A percentile compares a stretch with the other conserved stretches of the same genome.
Conservation (phyloP, 2,797 vertebrate genomes). For the Chrysocyon brachyurus region DNA sequence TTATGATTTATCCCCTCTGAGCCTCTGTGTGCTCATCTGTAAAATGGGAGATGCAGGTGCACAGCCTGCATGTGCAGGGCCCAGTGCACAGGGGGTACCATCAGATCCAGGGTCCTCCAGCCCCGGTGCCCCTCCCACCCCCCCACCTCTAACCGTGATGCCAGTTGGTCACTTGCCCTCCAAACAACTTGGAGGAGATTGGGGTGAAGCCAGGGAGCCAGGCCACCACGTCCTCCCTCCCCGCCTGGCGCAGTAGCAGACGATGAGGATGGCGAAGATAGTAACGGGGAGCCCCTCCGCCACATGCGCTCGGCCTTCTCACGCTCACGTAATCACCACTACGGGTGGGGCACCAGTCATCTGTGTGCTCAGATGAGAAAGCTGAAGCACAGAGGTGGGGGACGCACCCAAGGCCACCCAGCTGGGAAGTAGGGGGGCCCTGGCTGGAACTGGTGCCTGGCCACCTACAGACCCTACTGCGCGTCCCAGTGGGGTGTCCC, state of each 20-base stretch:
- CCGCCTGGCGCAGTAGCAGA: not conserved
- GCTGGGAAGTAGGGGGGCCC: not conserved
- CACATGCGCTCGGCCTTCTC: accelerated
- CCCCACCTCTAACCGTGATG: not conserved
- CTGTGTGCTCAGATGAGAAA: not conserved
- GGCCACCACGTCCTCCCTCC: not conserved
- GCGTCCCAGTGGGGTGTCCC: accelerated
- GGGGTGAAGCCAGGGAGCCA: not conserved
- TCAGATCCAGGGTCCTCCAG: not conserved
- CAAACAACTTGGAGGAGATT: not conserved
- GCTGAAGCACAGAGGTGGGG: not conserved
- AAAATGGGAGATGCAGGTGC: not conserved
- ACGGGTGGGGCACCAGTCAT: accelerated
- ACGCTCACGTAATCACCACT: accelerated
- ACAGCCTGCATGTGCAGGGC: not conserved
- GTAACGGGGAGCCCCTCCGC: accelerated
- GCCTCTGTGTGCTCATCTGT: not conserved
- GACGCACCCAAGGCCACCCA: not conserved
- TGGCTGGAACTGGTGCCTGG: not conserved
- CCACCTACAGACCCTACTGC: not conserved
- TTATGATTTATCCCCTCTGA: not conserved
- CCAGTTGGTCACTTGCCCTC: not conserved
- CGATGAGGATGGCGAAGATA: accelerated
- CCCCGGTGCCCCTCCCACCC: accelerated
- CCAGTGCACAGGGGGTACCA: not conserved